Conservation (phyloP, 2,888 invertebrate genomes). For the Dynastes maya region DNA sequence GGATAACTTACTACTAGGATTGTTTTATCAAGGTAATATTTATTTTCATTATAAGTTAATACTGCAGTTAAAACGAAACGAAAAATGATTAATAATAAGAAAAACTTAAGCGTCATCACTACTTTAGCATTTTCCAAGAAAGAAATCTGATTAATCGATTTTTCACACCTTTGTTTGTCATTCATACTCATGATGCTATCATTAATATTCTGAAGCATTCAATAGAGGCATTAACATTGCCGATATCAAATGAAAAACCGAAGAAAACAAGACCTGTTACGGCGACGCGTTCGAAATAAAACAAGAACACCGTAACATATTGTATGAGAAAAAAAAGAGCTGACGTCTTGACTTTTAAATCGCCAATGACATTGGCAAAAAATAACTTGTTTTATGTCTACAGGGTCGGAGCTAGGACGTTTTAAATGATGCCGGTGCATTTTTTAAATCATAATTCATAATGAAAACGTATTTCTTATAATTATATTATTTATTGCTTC, state of each 20-base stretch:
- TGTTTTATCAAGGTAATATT: not conserved
- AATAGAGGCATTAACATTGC: not conserved
- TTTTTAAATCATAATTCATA: not conserved
- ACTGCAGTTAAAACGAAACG: no score
- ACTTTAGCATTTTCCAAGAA: conserved; percentile 2
- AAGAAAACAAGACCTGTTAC: not conserved
- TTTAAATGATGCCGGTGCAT: not conserved
- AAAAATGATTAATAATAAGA: not conserved
- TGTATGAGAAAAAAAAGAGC: conserved; percentile 17
- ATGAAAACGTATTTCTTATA: no score
- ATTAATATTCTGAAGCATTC: no score
- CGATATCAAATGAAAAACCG: conserved; percentile 4
- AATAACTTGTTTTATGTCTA: conserved; percentile 32
- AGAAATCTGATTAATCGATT: not conserved
- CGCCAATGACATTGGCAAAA: conserved; percentile 45
- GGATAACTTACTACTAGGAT: conserved; percentile 30
- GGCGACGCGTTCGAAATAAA: not conserved
- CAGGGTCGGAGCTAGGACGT: conserved; percentile 33
- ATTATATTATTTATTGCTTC: no score
- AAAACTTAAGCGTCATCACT: not conserved
- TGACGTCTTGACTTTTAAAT: conserved; percentile 43
- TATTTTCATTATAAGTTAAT: not conserved
- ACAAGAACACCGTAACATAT: conserved; percentile 12
- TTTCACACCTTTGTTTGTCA: not conserved
- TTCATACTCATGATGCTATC: not conserved